phyloP scores from a whole-genome alignment of 2,113 vertebrate genomes.

The Casuarius casuarius region DNA sequence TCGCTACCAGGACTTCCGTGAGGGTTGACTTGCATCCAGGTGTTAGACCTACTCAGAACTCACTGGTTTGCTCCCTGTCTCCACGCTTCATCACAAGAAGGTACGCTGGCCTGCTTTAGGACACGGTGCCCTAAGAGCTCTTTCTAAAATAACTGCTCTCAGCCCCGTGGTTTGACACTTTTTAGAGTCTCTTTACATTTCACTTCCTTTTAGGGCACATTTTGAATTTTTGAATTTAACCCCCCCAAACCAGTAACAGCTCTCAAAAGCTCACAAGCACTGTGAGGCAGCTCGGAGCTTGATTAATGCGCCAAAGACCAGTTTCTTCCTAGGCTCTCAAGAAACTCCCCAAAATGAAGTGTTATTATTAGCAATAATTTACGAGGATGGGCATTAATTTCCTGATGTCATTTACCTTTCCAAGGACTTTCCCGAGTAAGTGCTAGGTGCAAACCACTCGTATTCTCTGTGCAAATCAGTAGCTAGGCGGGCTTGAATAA shows the following conservation, averaged over 20 bases:
- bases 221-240: neutral
- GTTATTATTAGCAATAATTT: neutral
- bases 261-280: neutral
- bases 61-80: neutral
- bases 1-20: neutral
- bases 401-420: neutral
- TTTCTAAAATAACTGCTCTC: neutral
- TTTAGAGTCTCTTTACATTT: neutral
- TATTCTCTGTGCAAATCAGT: neutral
- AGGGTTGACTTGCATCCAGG: neutral
- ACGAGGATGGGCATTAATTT: neutral
- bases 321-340: neutral
- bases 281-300: neutral
- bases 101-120: neutral
- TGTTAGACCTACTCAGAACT: neutral
- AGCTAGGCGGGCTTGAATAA: neutral
- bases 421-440: neutral
- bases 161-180: neutral
- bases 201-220: neutral
- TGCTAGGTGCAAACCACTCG: neutral
- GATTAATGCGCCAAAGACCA: neutral
- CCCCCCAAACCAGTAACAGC: neutral
- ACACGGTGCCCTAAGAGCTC: neutral
- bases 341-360: neutral
- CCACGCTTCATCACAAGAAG: neutral